Conservation (phyloP, 2,888 invertebrate genomes). For the Tinea semifulvella region DNA sequence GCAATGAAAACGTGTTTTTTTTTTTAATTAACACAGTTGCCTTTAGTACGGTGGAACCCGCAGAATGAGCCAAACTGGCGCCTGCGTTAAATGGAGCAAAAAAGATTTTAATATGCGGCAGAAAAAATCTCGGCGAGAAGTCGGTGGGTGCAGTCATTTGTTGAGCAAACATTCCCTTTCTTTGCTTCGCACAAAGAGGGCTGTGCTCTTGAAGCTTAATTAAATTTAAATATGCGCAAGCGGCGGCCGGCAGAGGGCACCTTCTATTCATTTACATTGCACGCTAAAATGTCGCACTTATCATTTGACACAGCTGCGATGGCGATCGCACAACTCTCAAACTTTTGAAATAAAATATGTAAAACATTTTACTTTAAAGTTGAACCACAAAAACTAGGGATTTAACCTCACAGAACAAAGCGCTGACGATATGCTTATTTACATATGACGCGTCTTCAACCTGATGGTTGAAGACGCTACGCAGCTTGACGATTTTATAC, state of each 20-base stretch:
- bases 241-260: constrained; percentile 15
- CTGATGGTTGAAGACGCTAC: no score
- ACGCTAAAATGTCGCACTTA: constrained; percentile 5
- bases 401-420: no score
- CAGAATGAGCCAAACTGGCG: constrained; percentile 18
- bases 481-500: no score
- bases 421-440: no score
- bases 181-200: constrained; percentile 33
- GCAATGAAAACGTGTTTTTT: no score
- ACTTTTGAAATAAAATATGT: no score
- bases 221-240: constrained; percentile 50
- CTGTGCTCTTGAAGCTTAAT: constrained; percentile 52
- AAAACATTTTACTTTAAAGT: no score
- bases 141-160: constrained; percentile 33
- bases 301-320: constrained; percentile 3
- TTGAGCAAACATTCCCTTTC: constrained; percentile 34
- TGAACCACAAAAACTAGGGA: no score
- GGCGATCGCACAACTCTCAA: no score
- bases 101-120: constrained; percentile 36
- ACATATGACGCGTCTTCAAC: no score
- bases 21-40: constrained; percentile 34
- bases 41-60: constrained; percentile 21
- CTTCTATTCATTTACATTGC: constrained; percentile 5
- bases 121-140: constrained; percentile 24
- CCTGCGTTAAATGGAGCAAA: constrained; percentile 32